phyloP scores from a whole-genome alignment of 2,797 vertebrate genomes.

The Aythya fuligula region DNA sequence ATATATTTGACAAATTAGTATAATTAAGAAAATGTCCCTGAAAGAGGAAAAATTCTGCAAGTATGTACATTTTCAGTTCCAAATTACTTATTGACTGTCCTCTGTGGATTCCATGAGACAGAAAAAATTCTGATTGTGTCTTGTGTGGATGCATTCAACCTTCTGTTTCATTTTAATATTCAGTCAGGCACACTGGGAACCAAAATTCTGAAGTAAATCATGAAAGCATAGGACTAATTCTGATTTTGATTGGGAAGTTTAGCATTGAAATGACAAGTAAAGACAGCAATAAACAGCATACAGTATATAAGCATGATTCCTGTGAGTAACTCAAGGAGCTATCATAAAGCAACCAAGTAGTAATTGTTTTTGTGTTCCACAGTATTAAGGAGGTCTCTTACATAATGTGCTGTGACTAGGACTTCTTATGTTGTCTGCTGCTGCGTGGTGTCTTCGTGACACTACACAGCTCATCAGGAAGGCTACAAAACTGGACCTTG shows the following conservation, averaged over 20 bases:
- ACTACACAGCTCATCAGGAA: neutral
- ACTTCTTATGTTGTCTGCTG: neutral
- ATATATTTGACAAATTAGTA: conserved; percentile 57
- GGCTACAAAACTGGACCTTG: neutral
- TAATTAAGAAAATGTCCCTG: conserved; percentile 53
- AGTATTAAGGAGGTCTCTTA: neutral
- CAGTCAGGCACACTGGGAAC: neutral
- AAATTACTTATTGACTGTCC: neutral
- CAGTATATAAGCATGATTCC: neutral
- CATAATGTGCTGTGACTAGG: neutral
- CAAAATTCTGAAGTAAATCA: neutral
- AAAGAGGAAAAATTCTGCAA: conserved; percentile 7
- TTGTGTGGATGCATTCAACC: neutral
- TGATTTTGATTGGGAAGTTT: neutral
- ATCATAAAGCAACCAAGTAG: neutral
- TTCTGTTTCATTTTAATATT: conserved; percentile 27
- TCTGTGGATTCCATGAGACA: neutral
- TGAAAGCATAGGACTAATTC: neutral
- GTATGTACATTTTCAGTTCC: neutral
- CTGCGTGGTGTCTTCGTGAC: neutral
- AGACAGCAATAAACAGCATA: neutral
- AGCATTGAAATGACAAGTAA: neutral
- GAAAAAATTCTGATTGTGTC: conserved; percentile 1
- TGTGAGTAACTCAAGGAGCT: neutral
- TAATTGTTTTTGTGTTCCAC: neutral